Conservation (phyloP, 2,113 vertebrate genomes). For the Malaclemys terrapin region DNA sequence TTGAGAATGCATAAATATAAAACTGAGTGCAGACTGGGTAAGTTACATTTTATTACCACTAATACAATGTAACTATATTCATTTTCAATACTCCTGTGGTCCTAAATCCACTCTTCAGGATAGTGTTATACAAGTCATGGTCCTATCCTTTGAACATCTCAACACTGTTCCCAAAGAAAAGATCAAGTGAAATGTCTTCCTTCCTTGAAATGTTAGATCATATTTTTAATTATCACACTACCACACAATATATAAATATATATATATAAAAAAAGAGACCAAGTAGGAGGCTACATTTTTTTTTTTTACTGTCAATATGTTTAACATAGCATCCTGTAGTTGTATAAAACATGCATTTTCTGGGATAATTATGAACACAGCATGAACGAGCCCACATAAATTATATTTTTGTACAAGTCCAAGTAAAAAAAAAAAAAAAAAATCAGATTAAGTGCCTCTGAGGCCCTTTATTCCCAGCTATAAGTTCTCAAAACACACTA, state of each 20-base stretch:
- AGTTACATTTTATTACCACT: conserved; percentile 19
- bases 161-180: conserved; percentile 66
- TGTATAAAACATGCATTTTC: conserved; percentile 90
- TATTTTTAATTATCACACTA: conserved; percentile 64
- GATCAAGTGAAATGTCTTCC: conserved; percentile 72
- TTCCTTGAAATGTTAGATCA: conserved; percentile 74
- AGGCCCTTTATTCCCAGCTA: conserved; percentile 78
- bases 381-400: conserved; percentile 90
- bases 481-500: conserved; percentile 79
- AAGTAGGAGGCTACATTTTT: conserved; percentile 82
- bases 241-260: conserved; percentile 63
- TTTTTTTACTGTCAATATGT: conserved; percentile 87
- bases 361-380: conserved; percentile 89
- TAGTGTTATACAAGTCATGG: conserved; percentile 56
- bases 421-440: conserved; percentile 63
- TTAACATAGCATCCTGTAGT: conserved; percentile 84
- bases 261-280: conserved; percentile 69
- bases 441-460: conserved; percentile 75
- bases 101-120: conserved; percentile 66
- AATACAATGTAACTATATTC: conserved; percentile 49
- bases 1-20: conserved; percentile 58
- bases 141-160: conserved; percentile 64
- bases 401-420: conserved; percentile 86
- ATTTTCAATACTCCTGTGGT: conserved; percentile 53
- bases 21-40: conserved; percentile 47